These are phyloP conservation scores for Tachysurus vachellii DNA, from an alignment of 2,113 vertebrate species.

Conservation along the genomic window DNA sequence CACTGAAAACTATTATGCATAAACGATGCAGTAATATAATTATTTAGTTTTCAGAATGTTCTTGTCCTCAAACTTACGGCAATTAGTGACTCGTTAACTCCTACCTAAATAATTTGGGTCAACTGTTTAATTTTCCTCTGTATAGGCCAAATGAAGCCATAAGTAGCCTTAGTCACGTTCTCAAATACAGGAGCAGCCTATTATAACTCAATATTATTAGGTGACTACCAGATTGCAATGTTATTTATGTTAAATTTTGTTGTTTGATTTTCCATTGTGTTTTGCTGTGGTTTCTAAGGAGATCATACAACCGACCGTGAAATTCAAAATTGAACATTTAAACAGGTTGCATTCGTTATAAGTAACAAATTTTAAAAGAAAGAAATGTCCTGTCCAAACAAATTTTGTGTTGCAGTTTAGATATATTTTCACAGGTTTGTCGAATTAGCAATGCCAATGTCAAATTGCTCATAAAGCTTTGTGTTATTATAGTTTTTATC, in stretches of 20 bases:
- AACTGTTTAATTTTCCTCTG: background rate
- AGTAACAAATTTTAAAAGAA: background rate
- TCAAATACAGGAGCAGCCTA: background rate
- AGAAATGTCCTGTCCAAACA: background rate
- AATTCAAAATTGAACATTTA: background rate
- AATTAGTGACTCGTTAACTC: constrained; percentile 29
- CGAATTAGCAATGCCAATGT: background rate
- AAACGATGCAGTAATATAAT: background rate
- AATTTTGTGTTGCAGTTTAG: background rate
- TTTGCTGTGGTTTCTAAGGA: background rate
- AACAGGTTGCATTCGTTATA: too few species aligned
- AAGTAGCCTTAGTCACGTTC: background rate
- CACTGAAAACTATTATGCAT: background rate
- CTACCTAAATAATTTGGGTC: background rate
- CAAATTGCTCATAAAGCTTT: background rate
- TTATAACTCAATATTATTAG: background rate
- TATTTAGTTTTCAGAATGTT: background rate
- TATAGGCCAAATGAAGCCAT: background rate
- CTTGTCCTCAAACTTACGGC: background rate
- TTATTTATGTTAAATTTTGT: background rate
- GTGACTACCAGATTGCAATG: background rate
- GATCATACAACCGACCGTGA: background rate
- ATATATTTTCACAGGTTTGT: background rate
- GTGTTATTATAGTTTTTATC: background rate
- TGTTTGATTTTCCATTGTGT: background rate